phyloP scores from a whole-genome alignment of 2,113 vertebrate genomes.

The Thryonomys swinderianus region DNA sequence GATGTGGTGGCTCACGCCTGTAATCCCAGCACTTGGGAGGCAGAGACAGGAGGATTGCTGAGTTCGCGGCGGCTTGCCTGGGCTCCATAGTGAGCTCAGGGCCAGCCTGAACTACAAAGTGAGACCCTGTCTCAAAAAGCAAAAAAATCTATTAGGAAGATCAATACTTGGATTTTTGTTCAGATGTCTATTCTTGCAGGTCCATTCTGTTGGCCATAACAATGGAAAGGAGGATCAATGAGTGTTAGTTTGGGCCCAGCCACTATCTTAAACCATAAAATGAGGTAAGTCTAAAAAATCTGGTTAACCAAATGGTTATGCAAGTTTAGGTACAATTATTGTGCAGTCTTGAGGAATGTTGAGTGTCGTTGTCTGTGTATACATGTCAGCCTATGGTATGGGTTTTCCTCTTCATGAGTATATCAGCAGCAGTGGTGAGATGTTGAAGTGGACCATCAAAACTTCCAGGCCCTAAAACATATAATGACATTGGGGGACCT shows the following conservation, averaged over 20 bases:
- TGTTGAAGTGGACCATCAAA: not conserved
- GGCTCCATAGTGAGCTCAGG: too few relatives aligned
- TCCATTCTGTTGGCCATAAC: not conserved
- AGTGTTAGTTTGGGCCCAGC: not conserved
- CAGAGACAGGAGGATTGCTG: too few relatives aligned
- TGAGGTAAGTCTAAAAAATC: not conserved
- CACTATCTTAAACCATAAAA: not conserved
- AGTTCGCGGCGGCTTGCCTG: too few relatives aligned
- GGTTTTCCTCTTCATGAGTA: not conserved
- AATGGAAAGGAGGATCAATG: not conserved
- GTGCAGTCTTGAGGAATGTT: not conserved
- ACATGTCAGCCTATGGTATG: fast-evolving
- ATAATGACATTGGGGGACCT: not conserved
- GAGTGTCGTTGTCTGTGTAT: too few relatives aligned
- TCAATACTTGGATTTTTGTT: not conserved
- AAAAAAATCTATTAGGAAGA: conserved; percentile 5
- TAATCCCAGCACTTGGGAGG: too few relatives aligned
- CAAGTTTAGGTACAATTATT: not conserved
- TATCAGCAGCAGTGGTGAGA: not conserved
- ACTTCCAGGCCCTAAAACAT: not conserved
- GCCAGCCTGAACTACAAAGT: too few relatives aligned
- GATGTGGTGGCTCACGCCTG: too few relatives aligned
- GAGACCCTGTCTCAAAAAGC: too few relatives aligned
- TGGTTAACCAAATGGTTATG: not conserved
- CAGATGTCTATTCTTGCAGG: not conserved